Evolutionary conservation across 2,113 vertebrate genomes (phyloP).

Genomic region (Rhinolophus ferrumequinum): DNA sequence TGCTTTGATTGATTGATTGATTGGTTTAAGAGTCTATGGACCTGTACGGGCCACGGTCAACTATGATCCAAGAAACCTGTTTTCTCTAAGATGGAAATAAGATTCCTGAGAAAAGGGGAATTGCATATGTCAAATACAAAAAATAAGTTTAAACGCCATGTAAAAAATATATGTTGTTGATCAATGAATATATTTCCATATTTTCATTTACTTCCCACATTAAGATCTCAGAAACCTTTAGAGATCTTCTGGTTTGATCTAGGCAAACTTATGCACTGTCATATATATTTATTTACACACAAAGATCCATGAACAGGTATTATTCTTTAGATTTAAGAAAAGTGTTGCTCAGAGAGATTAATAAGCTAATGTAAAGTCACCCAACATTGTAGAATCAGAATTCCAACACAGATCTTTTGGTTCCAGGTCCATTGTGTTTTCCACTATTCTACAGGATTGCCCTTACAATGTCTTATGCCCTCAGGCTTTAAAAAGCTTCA

Average conservation of each 20-base stretch:
- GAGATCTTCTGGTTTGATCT: not conserved
- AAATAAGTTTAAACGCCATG: not conserved
- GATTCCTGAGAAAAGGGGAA: not conserved
- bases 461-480: not conserved
- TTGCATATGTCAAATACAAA: not conserved
- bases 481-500: not conserved
- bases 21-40: not conserved
- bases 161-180: not conserved
- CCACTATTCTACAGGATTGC: not conserved
- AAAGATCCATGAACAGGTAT: not conserved
- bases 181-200: not conserved
- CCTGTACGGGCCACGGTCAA: not conserved
- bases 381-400: not conserved
- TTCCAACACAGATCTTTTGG: not conserved
- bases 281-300: not conserved
- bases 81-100: constrained; percentile 23
- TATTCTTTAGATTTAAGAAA: not conserved
- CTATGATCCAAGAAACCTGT: not conserved
- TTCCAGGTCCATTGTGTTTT: not conserved
- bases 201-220: not conserved
- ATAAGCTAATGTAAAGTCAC: not conserved
- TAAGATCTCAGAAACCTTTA: not conserved
- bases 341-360: not conserved
- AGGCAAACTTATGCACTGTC: not conserved
- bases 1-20: not conserved